phyloP scores from a whole-genome alignment of 2,888 invertebrate species.

The Anoncus sp. region DNA sequence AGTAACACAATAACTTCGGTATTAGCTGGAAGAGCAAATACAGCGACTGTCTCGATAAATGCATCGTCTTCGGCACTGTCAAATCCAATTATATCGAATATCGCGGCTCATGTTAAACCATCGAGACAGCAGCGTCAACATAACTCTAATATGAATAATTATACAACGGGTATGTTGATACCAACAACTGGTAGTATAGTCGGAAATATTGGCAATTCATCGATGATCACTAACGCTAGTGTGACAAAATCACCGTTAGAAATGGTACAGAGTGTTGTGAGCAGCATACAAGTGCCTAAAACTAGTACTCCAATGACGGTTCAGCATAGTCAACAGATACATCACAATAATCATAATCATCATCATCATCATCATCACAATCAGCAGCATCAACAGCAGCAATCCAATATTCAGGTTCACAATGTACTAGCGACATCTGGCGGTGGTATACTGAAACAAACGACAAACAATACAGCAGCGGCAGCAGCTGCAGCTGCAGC shows the following conservation, averaged over 20 bases:
- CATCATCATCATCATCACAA: slow-evolving; percentile 76
- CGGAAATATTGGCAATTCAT: slow-evolving; percentile 62
- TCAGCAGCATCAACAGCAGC: slow-evolving; percentile 78
- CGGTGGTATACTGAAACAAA: slow-evolving; percentile 83
- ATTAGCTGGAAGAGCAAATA: slow-evolving; percentile 90
- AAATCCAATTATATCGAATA: slow-evolving; percentile 81
- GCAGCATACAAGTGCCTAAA: slow-evolving; percentile 87
- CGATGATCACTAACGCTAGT: slow-evolving; percentile 76
- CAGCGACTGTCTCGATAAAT: slow-evolving; percentile 90
- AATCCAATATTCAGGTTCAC: slow-evolving; percentile 77
- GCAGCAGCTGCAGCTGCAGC: slow-evolving; percentile 50
- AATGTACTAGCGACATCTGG: slow-evolving; percentile 78
- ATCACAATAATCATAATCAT: slow-evolving; percentile 77
- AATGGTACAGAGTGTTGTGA: slow-evolving; percentile 92
- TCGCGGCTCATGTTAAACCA: slow-evolving; percentile 75
- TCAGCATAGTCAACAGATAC: slow-evolving; percentile 74
- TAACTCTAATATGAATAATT: slow-evolving; percentile 49
- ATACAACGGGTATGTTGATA: slow-evolving; percentile 43
- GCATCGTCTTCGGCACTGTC: slow-evolving; percentile 84
- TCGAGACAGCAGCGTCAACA: slow-evolving; percentile 83
- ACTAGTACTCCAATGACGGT: slow-evolving; percentile 72
- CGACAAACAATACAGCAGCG: slow-evolving; percentile 79
- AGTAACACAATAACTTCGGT: slow-evolving; percentile 93
- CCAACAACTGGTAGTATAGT: slow-evolving; percentile 83
- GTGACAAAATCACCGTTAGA: slow-evolving; percentile 88